phyloP scores from a whole-genome alignment of 2,888 invertebrate genomes.

The Tachystola acroxantha region DNA sequence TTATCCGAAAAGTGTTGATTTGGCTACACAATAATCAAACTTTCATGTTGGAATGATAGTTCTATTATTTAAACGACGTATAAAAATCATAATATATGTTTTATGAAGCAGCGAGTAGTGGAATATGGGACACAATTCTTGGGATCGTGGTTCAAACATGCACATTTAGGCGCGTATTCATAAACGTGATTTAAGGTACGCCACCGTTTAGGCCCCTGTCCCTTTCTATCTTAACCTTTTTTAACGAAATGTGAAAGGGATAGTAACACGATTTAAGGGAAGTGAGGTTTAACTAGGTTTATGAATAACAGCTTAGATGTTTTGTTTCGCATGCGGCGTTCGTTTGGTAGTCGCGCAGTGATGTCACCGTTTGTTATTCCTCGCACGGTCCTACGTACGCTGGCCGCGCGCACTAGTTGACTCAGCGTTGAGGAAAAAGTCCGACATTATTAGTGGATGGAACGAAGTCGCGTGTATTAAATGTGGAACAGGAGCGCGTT shows the following conservation, averaged over 20 bases:
- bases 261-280: too few relatives aligned
- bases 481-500: background rate
- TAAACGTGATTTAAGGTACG: too few relatives aligned
- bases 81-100: constrained; percentile 44
- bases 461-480: constrained; percentile 14
- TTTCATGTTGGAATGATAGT: constrained; percentile 17
- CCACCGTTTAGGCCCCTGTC: too few relatives aligned
- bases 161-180: too few relatives aligned
- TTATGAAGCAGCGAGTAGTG: constrained; percentile 21
- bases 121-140: constrained; percentile 37
- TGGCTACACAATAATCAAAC: background rate
- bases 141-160: constrained; percentile 29
- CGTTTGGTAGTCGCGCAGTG: constrained; percentile 47
- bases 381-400: constrained; percentile 43
- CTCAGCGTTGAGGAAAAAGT: constrained; percentile 46
- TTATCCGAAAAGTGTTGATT: too few relatives aligned
- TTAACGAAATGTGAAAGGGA: too few relatives aligned
- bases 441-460: constrained; percentile 9
- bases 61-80: constrained; percentile 35
- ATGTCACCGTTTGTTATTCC: constrained; percentile 71
- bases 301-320: too few relatives aligned
- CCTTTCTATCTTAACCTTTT: too few relatives aligned
- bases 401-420: constrained; percentile 49
- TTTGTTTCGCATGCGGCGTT: constrained; percentile 34
- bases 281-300: too few relatives aligned